A percentile compares a stretch with the other conserved stretches of the same genome.
Evolutionary conservation across 2,797 vertebrate genomes (phyloP).

Genomic region (Amphiprion clarkii): DNA sequence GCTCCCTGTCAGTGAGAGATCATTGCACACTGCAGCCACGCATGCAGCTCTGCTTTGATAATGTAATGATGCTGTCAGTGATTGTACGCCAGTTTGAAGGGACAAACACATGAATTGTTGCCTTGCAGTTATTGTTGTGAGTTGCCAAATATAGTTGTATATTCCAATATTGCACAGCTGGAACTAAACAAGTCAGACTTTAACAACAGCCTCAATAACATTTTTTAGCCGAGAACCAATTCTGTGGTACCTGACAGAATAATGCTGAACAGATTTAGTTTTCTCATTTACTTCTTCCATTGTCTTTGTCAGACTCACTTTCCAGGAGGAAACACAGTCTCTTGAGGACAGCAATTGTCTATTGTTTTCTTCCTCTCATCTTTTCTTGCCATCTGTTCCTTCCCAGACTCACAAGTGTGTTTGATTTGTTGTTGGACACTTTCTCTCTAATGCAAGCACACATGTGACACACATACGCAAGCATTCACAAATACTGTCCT

Average conservation of each 20-base stretch:
- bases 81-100: not conserved
- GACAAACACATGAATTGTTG: conserved; percentile 12
- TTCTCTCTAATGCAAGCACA: conserved; percentile 18
- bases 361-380: conserved; percentile 42
- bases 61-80: conserved; percentile 17
- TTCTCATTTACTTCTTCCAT: not conserved
- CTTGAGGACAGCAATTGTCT: conserved; percentile 28
- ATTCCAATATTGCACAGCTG: conserved; percentile 12
- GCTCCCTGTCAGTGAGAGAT: conserved; percentile 59
- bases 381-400: conserved; percentile 19
- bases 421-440: conserved; percentile 52
- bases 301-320: conserved; percentile 25
- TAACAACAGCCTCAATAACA: conserved; percentile 4
- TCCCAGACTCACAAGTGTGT: conserved; percentile 50
- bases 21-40: conserved; percentile 44
- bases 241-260: conserved; percentile 18
- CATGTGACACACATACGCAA: not conserved
- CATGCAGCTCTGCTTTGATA: conserved; percentile 30
- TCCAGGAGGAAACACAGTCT: conserved; percentile 31
- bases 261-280: conserved; percentile 46
- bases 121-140: conserved; percentile 14
- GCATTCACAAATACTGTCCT: conserved; percentile 1
- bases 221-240: conserved; percentile 2
- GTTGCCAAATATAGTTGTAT: conserved; percentile 14
- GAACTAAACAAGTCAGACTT: not conserved